Base-by-base conservation (phyloP, 2,888 invertebrate species). In the Harpalus rufipes region DNA sequence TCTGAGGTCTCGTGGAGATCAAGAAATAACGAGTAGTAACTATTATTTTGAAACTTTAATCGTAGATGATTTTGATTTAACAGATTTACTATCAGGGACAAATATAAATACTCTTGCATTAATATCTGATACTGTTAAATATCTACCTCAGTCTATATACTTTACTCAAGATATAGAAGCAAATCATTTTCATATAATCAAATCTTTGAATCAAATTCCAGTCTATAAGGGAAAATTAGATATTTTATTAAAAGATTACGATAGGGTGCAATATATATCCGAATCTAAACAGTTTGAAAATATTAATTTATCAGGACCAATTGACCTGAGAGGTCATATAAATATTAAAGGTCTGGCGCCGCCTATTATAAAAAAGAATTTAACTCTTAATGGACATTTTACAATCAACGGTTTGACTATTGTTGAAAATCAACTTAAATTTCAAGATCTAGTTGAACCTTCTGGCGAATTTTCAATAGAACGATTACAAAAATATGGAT, bases 1-100 rank as follows among this genome's bases (percentile, higher is more conserved):
- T 0, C 88, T 94, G 10, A 92, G 91, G 88, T 91, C 90, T 18
- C 87, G 87, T 1, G 93, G 92, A 1, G 88, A 92, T 87, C 94
- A 94, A 89, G 87, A 87, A 74, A 88, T 94, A 4, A 91, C 89
- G 14, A 89, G 90, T 87, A 87, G 90, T 87, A 87, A 88, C 7
- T 90, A 89, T 83, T 85, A 78, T 63, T 90, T 91, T 85, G 89
- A 90, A n/a, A 88, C 88, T 58, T 86, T 93, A 7, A 86, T 88
- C 44, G 88, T 90, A 0, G 88, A 90, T 8, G 87, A 89, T 18
- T 85, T 92, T 0, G 82, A 88, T 16, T 85, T 88, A 3, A 76
- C 80, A 5, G 86, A 86, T 2, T 32, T 59, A 41, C 32, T 89
- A 21, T 87, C 87, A 59, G 87, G 87, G 4, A 32, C 68, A n/a